Evolutionary conservation across 2,797 vertebrate species (phyloP), one percentile per base, ranked within the genome.

Genomic region (Synanceia verrucosa): DNA sequence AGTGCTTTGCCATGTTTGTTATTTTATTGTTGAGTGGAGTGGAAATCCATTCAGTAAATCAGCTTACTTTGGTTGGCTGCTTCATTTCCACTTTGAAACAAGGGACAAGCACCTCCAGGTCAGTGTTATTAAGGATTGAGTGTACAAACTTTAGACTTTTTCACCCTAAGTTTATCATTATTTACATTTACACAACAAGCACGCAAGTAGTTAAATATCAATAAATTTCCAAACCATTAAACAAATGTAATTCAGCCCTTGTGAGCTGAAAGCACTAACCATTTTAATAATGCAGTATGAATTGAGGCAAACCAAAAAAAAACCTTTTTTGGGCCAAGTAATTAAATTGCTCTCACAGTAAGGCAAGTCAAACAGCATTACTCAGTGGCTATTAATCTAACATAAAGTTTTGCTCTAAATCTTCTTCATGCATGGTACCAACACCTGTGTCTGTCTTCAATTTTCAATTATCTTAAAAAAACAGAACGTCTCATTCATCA

Each of bases 381-480:
- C 24, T 70, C 62, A 34, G 48, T 48, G 67, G 39, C 52, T 75
- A 72, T 86, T 81, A 78, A 74, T 86, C 74, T 57, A 10, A 77
- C 80, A 83, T 78, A 65, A 68, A 46, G 62, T 65, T 80, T 83
- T 67, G 24, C 50, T 76, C 58, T 36, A 57, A 81, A 77, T 70
- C 33, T 52, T 72, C 77, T 73, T 74, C 62, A 78, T 58, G 86
- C 79, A 36, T 78, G 64, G 13, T 21, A 76, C 64, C 58, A 79
- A 71, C 86, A 89, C 75, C 70, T 83, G 77, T 59, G 65, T 58
- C 66, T 79, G 51, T 53, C 56, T 78, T 81, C 59, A 81, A 61
- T 80, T 73, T 85, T 68, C 60, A 80, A 80, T 89, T 79, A 87
- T 68, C 74, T 68, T 41, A 59, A 85, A 70, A 43, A 72, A 81